Evolutionary conservation across 2,888 invertebrate genomes (phyloP).

Genomic region (Dryobota labecula): DNA sequence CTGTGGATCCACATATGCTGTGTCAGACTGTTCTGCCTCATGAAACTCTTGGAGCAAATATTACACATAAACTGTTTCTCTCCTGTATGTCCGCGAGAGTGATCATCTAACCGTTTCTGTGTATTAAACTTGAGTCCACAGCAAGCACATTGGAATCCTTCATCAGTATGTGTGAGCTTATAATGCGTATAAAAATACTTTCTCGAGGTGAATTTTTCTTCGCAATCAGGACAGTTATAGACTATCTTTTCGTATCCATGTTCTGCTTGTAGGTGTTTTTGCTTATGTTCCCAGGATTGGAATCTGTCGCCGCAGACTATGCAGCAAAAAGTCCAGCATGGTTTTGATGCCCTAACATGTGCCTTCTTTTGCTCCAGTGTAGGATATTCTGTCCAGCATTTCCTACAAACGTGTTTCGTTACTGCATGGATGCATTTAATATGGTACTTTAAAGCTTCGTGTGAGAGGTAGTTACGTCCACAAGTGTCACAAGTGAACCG

Average conservation of each 20-base stretch:
- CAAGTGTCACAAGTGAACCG: constrained; percentile 84
- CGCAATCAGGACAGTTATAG: constrained; percentile 82
- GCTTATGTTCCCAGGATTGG: constrained; percentile 81
- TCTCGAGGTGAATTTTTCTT: constrained; percentile 72
- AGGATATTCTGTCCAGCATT: constrained; percentile 82
- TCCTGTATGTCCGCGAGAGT: constrained; percentile 86
- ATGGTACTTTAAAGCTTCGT: constrained; percentile 82
- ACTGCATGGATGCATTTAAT: constrained; percentile 78
- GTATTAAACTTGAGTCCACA: constrained; percentile 79
- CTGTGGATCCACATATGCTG: constrained; percentile 86
- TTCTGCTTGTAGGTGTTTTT: constrained; percentile 75
- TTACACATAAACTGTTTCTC: constrained; percentile 85
- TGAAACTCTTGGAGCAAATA: constrained; percentile 87
- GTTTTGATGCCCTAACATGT: constrained; percentile 75
- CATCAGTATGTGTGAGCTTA: constrained; percentile 78
- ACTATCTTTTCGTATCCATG: constrained; percentile 74
- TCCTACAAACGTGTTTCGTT: constrained; percentile 76
- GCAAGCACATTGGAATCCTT: constrained; percentile 76
- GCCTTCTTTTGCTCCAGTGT: constrained; percentile 74
- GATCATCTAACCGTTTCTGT: constrained; percentile 79
- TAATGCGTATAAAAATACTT: constrained; percentile 81
- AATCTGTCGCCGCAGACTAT: constrained; percentile 81
- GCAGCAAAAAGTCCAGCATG: constrained; percentile 82
- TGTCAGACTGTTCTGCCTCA: constrained; percentile 84
- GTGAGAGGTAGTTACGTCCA: constrained; percentile 79